Conservation (phyloP, 2,797 vertebrate species). For the Pseudocheirus occidentalis region DNA sequence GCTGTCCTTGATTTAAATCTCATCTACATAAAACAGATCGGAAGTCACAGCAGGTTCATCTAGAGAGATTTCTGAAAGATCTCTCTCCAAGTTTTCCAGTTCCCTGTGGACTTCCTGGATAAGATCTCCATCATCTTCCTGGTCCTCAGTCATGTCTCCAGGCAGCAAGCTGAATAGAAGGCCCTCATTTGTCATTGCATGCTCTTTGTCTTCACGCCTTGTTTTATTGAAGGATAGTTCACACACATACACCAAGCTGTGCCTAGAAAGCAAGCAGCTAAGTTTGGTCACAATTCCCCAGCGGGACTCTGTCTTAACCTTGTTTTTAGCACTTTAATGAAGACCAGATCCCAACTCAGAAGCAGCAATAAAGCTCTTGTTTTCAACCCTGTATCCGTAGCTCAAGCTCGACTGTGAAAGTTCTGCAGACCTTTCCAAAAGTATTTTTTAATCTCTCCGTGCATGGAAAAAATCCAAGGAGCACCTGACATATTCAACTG, state of each 20-base stretch:
- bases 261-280: constrained; percentile 72
- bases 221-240: constrained; percentile 72
- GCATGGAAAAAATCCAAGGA: neutral
- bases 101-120: constrained; percentile 79
- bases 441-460: neutral
- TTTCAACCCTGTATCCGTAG: neutral
- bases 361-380: neutral
- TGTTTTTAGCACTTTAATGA: neutral
- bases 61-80: constrained; percentile 58
- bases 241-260: constrained; percentile 79
- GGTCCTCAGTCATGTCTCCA: constrained; percentile 67
- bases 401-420: neutral
- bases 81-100: constrained; percentile 79
- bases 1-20: constrained; percentile 75
- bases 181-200: constrained; percentile 62
- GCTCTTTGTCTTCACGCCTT: constrained; percentile 47
- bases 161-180: constrained; percentile 75
- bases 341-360: neutral
- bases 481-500: neutral
- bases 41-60: constrained; percentile 62
- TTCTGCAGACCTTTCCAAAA: neutral
- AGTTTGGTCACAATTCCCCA: neutral
- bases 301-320: neutral
- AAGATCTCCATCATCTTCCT: constrained; percentile 76
- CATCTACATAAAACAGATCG: constrained; percentile 74